Base-by-base conservation (phyloP, 2,888 invertebrate genomes). In the Tridacna crocea region DNA sequence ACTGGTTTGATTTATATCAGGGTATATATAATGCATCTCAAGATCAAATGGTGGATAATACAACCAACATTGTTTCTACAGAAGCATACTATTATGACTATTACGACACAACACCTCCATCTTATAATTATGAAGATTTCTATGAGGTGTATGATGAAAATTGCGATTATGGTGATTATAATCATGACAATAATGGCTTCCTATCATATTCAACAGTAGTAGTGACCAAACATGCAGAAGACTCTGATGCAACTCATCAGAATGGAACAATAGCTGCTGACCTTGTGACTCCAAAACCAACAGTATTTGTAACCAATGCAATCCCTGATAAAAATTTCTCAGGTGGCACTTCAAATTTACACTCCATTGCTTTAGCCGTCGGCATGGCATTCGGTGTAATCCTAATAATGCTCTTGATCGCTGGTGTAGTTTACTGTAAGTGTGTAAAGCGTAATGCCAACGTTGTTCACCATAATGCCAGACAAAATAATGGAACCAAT, bases 371-470 rank as follows among this genome's bases (percentile, higher is more conserved):
- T 13, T 76, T 84, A 26, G 82, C 82, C 2, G 63, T 82, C 3
- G 82, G 74, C 13, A 83, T 75, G 76, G 70, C 84, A 51, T 55
- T 84, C n/a, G 82, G 74, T 6, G 83, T 84, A 4, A 82, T 87
- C 17, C 11, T 80, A 0, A 19, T 75, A 0, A 87, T 87, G 82
- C 61, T 87, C 6, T 10, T 81, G 3, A 65, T 80, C 15, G 84
- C 83, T 15, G 63, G 75, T 1, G 27, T 83, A 0, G 8, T 87
- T 17, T 87, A 75, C 70, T 70, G 70, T 51, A 74, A 60, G n/a
- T 48, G 81, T n/a, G 80, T 75, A 60, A 19, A 36, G 46, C 79
- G 76, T 55, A 65, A 63, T n/a, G 63, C 68, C 0, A 66, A 65
- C 13, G 63, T 77, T 26, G 77, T 75, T 60, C 75, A 79, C 19